Base-by-base conservation (phyloP, 2,888 invertebrate genomes). In the Mimachlamys varia region DNA sequence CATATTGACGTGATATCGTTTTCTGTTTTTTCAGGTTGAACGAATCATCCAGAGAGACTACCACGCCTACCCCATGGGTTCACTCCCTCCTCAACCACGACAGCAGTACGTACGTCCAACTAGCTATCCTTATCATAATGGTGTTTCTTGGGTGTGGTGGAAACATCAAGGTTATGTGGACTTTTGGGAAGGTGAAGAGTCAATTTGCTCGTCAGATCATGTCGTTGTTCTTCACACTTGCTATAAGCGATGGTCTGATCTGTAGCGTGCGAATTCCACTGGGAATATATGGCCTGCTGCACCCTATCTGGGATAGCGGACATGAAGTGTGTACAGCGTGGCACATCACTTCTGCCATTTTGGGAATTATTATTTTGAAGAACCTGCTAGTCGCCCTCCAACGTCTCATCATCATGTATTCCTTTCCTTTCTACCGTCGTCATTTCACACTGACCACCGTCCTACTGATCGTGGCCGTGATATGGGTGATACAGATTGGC, bases 171-270 rank as follows among this genome's bases (percentile, higher is more conserved):
- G 91, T 93, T 4, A 91, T 93, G 44, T 90, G 90, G 50, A 91
- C 92, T 13, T 89, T 90, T 0, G 37, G 89, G 5, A 89, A 89
- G 88, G 91, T 90, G 0, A 89, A 90, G 58, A 90, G 88, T 7
- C 90, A 90, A 22, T 92, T 92, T 49, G 89, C 92, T 17, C 92
- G 90, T 12, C 93, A 92, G 33, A 92, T 92, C n/a, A 91, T 92
- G 89, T 90, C 88, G 17, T n/a, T 93, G 17, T 93, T 92, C 55
- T 90, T 90, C 5, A 90, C 91, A 13, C 53, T 93, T 19, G 92
- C 93, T 22, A 22, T 92, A 4, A 89, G 90, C n/a, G 93, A 93
- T 27, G 58, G 89, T 17, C 55, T 90, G 2, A 62, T 91, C n/a
- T 93, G 92, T 55, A 33, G 89, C 13, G 58, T 92, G 37, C 90